Percentiles rank a stretch among this genome's conserved stretches.
Conservation (phyloP, 2,888 invertebrate species). For the Hydropsyche betteni region DNA sequence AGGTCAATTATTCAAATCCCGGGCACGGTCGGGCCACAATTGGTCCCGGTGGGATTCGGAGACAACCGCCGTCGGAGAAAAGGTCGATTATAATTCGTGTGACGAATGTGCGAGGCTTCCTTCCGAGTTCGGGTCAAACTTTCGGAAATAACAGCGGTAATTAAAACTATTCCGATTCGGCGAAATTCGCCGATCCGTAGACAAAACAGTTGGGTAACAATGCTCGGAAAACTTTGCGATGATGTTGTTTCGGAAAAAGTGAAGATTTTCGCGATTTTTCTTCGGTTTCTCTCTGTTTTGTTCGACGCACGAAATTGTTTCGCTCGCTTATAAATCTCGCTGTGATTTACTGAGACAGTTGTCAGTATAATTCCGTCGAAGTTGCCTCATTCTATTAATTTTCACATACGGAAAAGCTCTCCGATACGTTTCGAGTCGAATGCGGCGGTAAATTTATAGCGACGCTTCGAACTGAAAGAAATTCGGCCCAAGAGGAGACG, state of each 20-base stretch:
- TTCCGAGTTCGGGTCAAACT: not conserved
- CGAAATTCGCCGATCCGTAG: no score
- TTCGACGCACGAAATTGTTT: constrained; percentile 23
- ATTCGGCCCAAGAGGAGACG: no score
- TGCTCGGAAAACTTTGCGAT: not conserved
- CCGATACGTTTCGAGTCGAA: no score
- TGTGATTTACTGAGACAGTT: constrained; percentile 23
- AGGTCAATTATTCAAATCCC: constrained; percentile 25
- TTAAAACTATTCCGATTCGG: no score
- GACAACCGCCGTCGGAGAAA: constrained; percentile 3
- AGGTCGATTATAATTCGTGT: constrained; percentile 14
- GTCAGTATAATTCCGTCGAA: constrained; percentile 9
- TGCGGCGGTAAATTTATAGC: no score
- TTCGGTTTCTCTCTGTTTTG: not conserved
- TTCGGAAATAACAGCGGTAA: no score
- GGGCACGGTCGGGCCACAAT: not conserved
- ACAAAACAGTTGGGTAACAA: not conserved
- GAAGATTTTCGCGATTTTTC: not conserved
- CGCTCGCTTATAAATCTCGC: constrained; percentile 5
- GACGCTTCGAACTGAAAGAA: no score
- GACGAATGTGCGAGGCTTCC: constrained; percentile 3
- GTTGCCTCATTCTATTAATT: constrained; percentile 22
- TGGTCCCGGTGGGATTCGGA: constrained; percentile 10
- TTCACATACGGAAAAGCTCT: constrained; percentile 10
- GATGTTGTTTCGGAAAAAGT: not conserved